Evolutionary conservation across 2,888 invertebrate species (phyloP), one percentile per base, ranked within the genome.

Genomic region (Nineta flava): DNA sequence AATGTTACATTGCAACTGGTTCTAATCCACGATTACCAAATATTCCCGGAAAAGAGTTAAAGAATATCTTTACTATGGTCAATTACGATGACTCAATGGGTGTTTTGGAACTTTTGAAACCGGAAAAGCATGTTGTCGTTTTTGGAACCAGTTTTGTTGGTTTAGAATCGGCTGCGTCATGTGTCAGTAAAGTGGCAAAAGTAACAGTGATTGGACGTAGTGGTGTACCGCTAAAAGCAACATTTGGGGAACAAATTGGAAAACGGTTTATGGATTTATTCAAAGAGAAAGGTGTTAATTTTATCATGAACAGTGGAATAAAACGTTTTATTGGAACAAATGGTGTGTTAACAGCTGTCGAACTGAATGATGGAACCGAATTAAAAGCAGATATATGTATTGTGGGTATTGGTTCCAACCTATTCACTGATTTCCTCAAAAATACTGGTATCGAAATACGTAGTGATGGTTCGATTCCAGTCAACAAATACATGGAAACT

Each of bases 81-180:
- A 74, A 83, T 54, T 79, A 81, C 52, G 76, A 77, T 1, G 90
- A 96, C 65, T 77, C 84, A 0, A 67, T 76, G 48, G 69, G 69
- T 42, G 82, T 93, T 42, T 64, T 76, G 2, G 62, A 71, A 15
- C 62, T 88, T 1, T 69, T 70, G 0, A 73, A 77, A 34, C 79
- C 85, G 49, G 79, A 81, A 54, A 71, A 87, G 58, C 81, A 95
- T 1, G 87, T 95, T 1, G 79, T 95, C 19, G 79, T 95, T 19
- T 70, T 92, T 46, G 97, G 97, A 3, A 73, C 87, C 1, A 91
- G 95, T 56, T 97, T 96, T 62, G 90, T 97, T 53, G 93, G 88
- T 1, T 77, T 96, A 74, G 96, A 97, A 71, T 77, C 82, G 1
- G 95, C 96, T 1, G 79, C 90, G 1, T 81, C 77, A 51, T 77